phyloP scores from a whole-genome alignment of 1,140 invertebrate genomes.

The Drosophila setifemur region DNA sequence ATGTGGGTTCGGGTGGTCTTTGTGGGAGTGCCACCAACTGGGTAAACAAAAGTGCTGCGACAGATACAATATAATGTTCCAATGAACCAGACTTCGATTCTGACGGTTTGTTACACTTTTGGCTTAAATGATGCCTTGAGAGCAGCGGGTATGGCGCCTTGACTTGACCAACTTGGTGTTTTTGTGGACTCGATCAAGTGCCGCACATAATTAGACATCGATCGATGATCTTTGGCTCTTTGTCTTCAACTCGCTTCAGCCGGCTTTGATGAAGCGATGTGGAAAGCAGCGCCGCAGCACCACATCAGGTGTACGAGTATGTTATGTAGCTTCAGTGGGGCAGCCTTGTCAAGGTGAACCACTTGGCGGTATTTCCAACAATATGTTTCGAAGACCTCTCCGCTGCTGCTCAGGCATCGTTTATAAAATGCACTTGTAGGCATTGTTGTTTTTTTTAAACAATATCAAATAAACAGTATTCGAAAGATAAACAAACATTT shows the following conservation, averaged over 20 bases:
- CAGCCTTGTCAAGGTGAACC: slow-evolving; percentile 67
- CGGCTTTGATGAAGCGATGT: slow-evolving; percentile 52
- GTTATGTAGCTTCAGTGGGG: slow-evolving; percentile 25
- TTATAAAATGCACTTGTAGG: slow-evolving; percentile 19
- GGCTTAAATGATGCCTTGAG: slow-evolving; percentile 12
- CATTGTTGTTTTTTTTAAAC: too few species aligned
- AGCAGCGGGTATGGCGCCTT: slow-evolving; percentile 10
- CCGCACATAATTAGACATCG: slow-evolving; percentile 34
- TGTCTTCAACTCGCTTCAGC: slow-evolving; percentile 12
- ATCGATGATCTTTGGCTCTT: slow-evolving; percentile 15
- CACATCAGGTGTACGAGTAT: neutral
- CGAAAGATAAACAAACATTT: slow-evolving; percentile 6
- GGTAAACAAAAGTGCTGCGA: slow-evolving; percentile 20
- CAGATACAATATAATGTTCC: neutral
- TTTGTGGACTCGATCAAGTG: neutral
- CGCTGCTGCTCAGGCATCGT: neutral
- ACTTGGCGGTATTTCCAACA: slow-evolving; percentile 47
- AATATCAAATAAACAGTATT: slow-evolving; percentile 11
- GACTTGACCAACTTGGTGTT: slow-evolving; percentile 10
- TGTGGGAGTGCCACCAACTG: slow-evolving; percentile 13
- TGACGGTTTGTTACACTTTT: slow-evolving; percentile 19
- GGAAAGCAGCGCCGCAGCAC: slow-evolving; percentile 30
- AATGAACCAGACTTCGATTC: neutral
- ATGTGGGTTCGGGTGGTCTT: neutral
- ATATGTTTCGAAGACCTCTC: slow-evolving; percentile 20